A percentile compares a stretch with the other conserved stretches of the same genome.
Evolutionary conservation across 2,113 vertebrate genomes (phyloP).

Genomic region (Silurus asotus): DNA sequence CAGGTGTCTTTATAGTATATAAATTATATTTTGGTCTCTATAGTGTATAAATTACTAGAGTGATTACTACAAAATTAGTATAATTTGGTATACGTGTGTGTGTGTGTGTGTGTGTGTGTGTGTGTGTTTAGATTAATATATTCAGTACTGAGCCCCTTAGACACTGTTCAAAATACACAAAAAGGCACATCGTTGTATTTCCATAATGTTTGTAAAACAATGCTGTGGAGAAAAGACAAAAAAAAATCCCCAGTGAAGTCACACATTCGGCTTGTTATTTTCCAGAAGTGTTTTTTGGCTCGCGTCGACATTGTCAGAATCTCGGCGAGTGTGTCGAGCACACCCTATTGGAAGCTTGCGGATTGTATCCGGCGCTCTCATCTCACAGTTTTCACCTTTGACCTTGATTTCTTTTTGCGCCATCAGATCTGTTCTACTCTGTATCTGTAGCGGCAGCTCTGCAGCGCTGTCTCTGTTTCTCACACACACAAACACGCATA

Average conservation of each 20-base stretch:
- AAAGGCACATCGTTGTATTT: neutral
- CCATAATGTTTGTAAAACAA: neutral
- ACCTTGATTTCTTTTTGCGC: neutral
- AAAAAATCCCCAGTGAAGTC: neutral
- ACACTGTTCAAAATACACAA: neutral
- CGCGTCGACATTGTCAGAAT: neutral
- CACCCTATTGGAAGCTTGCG: neutral
- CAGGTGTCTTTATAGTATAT: too few relatives aligned
- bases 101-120: too few relatives aligned
- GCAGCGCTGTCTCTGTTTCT: neutral
- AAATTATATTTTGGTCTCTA: too few relatives aligned
- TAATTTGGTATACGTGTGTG: too few relatives aligned
- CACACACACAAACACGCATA: neutral
- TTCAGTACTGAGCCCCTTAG: neutral
- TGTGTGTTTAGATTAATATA: neutral
- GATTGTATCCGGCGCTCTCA: neutral
- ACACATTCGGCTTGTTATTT: neutral
- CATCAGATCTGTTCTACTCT: neutral
- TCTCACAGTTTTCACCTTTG: slow-evolving; percentile 1
- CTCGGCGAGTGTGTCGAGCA: neutral
- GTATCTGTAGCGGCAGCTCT: neutral
- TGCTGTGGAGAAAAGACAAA: neutral
- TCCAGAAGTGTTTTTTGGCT: neutral
- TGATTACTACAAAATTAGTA: too few relatives aligned
- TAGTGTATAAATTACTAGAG: too few relatives aligned